These are phyloP conservation scores for Idaea biselata DNA, from an alignment of 2,888 invertebrate genomes.

Conservation along the genomic window DNA sequence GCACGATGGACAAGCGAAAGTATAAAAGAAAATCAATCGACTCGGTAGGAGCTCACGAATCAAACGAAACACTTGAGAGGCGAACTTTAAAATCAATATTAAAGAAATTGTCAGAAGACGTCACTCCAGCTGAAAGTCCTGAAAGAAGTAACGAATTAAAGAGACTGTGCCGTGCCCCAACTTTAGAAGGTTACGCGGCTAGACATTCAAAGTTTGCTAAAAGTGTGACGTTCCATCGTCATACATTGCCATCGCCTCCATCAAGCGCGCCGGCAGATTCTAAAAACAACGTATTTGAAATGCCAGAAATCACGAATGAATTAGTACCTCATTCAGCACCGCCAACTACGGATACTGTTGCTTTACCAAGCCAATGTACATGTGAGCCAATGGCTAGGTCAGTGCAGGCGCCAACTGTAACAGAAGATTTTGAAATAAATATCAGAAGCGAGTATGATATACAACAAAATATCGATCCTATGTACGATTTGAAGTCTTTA, in stretches of 20 bases:
- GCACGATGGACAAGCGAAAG: constrained; percentile 84
- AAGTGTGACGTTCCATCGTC: constrained; percentile 93
- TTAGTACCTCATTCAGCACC: constrained; percentile 38
- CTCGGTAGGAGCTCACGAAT: constrained; percentile 67
- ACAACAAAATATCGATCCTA: constrained; percentile 52
- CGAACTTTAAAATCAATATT: constrained; percentile 91
- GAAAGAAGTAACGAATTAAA: constrained; percentile 81
- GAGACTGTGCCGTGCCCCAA: constrained; percentile 89
- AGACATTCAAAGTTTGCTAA: constrained; percentile 93
- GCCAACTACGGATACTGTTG: constrained; percentile 34
- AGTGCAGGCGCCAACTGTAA: constrained; percentile 20
- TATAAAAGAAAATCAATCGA: constrained; percentile 69
- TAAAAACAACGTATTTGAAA: constrained; percentile 55
- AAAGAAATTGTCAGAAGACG: constrained; percentile 89
- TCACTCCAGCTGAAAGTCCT: constrained; percentile 71
- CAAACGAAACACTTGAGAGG: constrained; percentile 91
- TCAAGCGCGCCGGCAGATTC: constrained; percentile 67
- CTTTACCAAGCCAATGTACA: constrained; percentile 32
- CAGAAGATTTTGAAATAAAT: constrained; percentile 46
- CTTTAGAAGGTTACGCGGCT: constrained; percentile 93
- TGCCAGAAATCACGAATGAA: constrained; percentile 50
- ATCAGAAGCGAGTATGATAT: constrained; percentile 55
- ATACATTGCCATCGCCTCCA: constrained; percentile 91
- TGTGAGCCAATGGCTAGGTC: constrained; percentile 42
- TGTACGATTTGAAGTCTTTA: constrained; percentile 62